Conservation (phyloP, 2,888 invertebrate genomes). For the Mamestra brassicae region DNA sequence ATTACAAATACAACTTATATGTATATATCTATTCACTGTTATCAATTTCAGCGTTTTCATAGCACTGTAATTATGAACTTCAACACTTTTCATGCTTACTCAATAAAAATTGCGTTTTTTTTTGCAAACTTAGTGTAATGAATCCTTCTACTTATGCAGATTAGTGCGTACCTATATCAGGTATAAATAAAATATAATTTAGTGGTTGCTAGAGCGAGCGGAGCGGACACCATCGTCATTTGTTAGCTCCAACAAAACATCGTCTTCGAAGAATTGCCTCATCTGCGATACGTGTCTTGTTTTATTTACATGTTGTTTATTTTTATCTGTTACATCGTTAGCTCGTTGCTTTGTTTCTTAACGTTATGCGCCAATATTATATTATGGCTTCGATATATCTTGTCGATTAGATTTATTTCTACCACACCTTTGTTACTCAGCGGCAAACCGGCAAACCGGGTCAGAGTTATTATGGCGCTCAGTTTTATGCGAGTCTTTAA, state of each 20-base stretch:
- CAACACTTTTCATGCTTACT: not conserved
- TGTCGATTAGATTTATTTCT: conserved; percentile 68
- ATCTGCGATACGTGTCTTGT: conserved; percentile 69
- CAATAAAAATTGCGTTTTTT: not conserved
- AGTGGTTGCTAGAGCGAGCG: conserved; percentile 47
- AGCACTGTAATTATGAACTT: not conserved
- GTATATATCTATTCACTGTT: not conserved
- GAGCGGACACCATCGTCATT: conserved; percentile 63
- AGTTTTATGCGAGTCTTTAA: conserved; percentile 57
- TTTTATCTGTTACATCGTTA: conserved; percentile 70
- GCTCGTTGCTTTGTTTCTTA: conserved; percentile 69
- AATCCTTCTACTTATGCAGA: not conserved
- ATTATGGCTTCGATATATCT: conserved; percentile 68
- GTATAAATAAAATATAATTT: conserved; percentile 57
- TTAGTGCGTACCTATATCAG: conserved; percentile 11
- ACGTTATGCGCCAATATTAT: conserved; percentile 70
- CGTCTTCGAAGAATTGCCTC: conserved; percentile 76
- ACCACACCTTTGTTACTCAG: conserved; percentile 64
- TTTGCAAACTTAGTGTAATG: conserved; percentile 4
- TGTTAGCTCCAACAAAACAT: conserved; percentile 71
- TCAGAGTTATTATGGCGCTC: conserved; percentile 53
- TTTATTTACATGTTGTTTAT: conserved; percentile 73
- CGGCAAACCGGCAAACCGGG: conserved; percentile 60
- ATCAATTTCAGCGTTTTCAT: not conserved
- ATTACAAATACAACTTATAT: not conserved